A percentile compares a stretch with the other conserved stretches of the same genome.
These are phyloP conservation scores for Tetragnatha montana DNA, from an alignment of 2,888 invertebrate genomes.

Conservation along the genomic window DNA sequence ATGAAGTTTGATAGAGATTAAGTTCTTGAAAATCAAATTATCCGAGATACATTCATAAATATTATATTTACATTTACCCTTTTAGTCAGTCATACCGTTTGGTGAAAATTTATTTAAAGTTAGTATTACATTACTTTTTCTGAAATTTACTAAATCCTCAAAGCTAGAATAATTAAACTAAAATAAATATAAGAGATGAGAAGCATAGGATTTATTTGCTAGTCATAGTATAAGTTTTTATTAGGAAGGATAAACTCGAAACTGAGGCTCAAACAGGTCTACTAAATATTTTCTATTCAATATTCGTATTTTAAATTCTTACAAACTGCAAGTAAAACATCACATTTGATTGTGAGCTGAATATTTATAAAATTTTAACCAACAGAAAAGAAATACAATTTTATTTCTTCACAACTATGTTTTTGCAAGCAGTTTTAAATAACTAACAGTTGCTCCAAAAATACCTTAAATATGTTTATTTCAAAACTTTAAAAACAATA, in stretches of 20 bases:
- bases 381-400: not conserved
- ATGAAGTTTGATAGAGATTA: conserved; percentile 8
- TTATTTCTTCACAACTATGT: not conserved
- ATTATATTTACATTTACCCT: not conserved
- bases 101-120: not conserved
- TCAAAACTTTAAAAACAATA: not conserved
- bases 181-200: not conserved
- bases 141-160: not conserved
- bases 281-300: not conserved
- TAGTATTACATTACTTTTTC: not conserved
- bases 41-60: not conserved
- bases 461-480: not conserved
- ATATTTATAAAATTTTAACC: not conserved
- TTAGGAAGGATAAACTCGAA: too few species aligned
- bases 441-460: not conserved
- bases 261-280: not conserved
- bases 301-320: not conserved
- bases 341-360: not conserved
- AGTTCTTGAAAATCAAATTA: not conserved
- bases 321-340: not conserved
- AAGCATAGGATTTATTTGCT: not conserved
- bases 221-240: not conserved
- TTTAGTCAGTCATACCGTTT: not conserved
- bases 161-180: not conserved
- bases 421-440: not conserved